phyloP scores from a whole-genome alignment of 1,140 invertebrate genomes.

The Drosophila triauraria region DNA sequence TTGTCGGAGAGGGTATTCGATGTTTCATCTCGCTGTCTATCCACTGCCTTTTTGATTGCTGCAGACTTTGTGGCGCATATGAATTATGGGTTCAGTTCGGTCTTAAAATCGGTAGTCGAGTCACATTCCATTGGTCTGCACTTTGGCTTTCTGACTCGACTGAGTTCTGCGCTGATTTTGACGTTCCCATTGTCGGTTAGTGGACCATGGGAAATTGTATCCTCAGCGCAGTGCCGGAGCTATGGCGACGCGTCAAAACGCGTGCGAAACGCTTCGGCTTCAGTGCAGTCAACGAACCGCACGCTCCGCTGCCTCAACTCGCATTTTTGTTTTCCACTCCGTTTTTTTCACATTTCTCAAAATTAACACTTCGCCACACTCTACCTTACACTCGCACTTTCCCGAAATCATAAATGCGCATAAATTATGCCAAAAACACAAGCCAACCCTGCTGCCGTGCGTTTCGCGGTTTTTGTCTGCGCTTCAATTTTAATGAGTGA shows the following conservation, averaged over 20 bases:
- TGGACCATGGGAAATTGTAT: slow-evolving; percentile 70
- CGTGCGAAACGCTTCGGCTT: slow-evolving; percentile 49
- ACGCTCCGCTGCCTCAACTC: slow-evolving; percentile 41
- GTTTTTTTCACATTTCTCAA: slow-evolving; percentile 50
- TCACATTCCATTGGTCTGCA: slow-evolving; percentile 73
- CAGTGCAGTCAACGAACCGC: slow-evolving; percentile 43
- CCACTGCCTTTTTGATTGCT: slow-evolving; percentile 73
- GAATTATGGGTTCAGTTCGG: slow-evolving; percentile 72
- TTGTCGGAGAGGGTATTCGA: slow-evolving; percentile 22
- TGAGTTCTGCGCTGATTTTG: slow-evolving; percentile 35
- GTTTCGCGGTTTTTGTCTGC: slow-evolving; percentile 48
- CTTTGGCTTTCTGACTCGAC: slow-evolving; percentile 66
- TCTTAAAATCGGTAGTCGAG: slow-evolving; percentile 45
- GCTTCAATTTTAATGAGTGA: slow-evolving; percentile 69
- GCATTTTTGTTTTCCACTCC: slow-evolving; percentile 19
- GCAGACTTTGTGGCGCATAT: slow-evolving; percentile 81
- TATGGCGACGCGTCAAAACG: slow-evolving; percentile 38
- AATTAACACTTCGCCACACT: slow-evolving; percentile 74
- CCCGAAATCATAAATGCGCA: slow-evolving; percentile 52
- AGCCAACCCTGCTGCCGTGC: slow-evolving; percentile 49
- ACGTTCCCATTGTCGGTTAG: slow-evolving; percentile 72
- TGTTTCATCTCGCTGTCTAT: slow-evolving; percentile 1
- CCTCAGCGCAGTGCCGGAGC: slow-evolving; percentile 13
- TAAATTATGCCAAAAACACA: slow-evolving; percentile 82
- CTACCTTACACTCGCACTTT: slow-evolving; percentile 17